phyloP scores from a whole-genome alignment of 2,888 invertebrate species.

The Ceramica pisi region DNA sequence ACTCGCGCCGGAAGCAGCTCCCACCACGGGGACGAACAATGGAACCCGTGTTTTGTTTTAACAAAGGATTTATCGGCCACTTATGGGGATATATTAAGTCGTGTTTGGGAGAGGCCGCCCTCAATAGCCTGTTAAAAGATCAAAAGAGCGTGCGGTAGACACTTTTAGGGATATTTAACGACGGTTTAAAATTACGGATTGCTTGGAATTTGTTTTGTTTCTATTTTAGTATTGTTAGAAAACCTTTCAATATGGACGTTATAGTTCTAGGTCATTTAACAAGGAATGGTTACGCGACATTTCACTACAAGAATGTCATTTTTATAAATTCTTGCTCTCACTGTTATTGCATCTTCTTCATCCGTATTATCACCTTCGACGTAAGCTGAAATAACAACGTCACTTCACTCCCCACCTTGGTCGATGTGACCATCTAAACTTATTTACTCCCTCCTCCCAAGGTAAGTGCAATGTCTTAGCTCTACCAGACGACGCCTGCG shows the following conservation, averaged over 20 bases:
- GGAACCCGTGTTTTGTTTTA: conserved; percentile 65
- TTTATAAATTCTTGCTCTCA: background rate
- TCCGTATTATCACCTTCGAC: background rate
- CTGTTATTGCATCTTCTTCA: background rate
- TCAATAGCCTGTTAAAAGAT: conserved; percentile 63
- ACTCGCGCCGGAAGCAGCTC: conserved; percentile 51
- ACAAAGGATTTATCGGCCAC: conserved; percentile 69
- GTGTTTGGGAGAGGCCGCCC: conserved; percentile 46
- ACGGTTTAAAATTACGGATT: conserved; percentile 33
- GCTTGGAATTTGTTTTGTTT: conserved; percentile 26
- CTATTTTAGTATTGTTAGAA: background rate
- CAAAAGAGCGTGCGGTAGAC: conserved; percentile 56
- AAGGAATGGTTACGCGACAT: background rate
- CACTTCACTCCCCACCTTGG: background rate
- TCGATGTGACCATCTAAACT: background rate
- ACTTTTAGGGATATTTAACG: conserved; percentile 49
- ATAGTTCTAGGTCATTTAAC: background rate
- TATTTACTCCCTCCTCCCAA: conserved; percentile 8
- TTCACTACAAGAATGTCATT: background rate
- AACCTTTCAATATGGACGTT: background rate
- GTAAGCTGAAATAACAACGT: background rate
- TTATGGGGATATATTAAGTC: conserved; percentile 62
- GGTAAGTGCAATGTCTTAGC: conserved; percentile 22
- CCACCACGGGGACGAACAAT: conserved; percentile 56
- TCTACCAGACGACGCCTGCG: background rate